Conservation (phyloP, 2,888 invertebrate genomes). For the Hydriomena furcata region DNA sequence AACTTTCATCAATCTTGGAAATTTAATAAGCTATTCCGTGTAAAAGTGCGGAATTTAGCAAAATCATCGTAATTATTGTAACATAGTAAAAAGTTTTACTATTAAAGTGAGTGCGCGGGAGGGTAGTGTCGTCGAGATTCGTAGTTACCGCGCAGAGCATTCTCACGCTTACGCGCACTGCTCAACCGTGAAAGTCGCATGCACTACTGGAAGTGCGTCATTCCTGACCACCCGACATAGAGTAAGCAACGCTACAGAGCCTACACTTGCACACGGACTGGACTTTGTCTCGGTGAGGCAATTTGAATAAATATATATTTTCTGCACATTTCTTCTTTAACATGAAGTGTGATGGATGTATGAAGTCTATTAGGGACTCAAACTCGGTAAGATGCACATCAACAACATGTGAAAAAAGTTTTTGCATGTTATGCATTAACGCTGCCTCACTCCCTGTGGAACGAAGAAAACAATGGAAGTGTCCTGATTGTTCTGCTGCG, state of each 20-base stretch:
- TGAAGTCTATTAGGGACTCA: constrained; percentile 6
- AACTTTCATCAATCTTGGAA: too few species aligned
- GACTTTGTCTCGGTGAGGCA: too few species aligned
- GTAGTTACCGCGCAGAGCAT: background rate
- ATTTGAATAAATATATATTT: too few species aligned
- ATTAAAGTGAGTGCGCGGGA: too few species aligned
- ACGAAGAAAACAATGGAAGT: constrained; percentile 11
- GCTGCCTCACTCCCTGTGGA: background rate
- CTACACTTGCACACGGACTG: too few species aligned
- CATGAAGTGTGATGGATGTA: constrained; percentile 13
- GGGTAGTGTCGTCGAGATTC: background rate
- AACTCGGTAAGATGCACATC: constrained; percentile 6
- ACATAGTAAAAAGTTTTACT: too few species aligned
- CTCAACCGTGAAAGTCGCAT: background rate
- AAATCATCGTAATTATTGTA: too few species aligned
- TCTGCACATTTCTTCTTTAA: too few species aligned
- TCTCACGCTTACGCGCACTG: background rate
- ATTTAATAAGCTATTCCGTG: too few species aligned
- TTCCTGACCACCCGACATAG: background rate
- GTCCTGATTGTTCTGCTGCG: constrained; percentile 10
- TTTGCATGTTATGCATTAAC: constrained; percentile 10
- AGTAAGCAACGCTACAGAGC: background rate
- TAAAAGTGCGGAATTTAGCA: too few species aligned
- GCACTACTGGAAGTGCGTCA: background rate
- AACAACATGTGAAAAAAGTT: background rate